Evolutionary conservation across 2,888 invertebrate genomes (phyloP).

Genomic region (Amiota minor): DNA sequence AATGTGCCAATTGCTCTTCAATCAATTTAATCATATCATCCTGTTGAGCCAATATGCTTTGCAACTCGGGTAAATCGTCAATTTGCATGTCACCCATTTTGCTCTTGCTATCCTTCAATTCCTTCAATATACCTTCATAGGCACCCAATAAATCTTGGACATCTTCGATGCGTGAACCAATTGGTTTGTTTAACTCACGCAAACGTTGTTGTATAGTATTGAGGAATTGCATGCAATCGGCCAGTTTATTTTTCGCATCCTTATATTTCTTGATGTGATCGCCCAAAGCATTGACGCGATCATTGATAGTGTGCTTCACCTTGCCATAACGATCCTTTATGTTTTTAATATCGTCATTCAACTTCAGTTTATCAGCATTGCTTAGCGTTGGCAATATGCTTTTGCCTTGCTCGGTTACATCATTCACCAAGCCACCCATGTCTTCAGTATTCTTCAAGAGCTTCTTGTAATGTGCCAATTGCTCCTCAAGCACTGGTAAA

Average conservation of each 20-base stretch:
- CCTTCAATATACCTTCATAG: conserved; percentile 85
- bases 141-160: conserved; percentile 86
- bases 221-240: conserved; percentile 86
- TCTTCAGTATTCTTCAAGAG: conserved; percentile 83
- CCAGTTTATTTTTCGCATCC: conserved; percentile 85
- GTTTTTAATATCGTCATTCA: conserved; percentile 86
- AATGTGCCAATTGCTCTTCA: conserved; percentile 87
- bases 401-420: conserved; percentile 86
- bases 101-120: conserved; percentile 84
- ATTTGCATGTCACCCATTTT: conserved; percentile 86
- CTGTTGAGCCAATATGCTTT: conserved; percentile 85
- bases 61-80: conserved; percentile 84
- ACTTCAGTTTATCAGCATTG: conserved; percentile 87
- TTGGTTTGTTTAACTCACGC: conserved; percentile 87
- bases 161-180: conserved; percentile 90
- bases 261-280: conserved; percentile 87
- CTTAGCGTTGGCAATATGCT: conserved; percentile 85
- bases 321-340: conserved; percentile 85
- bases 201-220: conserved; percentile 87
- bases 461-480: conserved; percentile 88
- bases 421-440: conserved; percentile 82
- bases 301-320: conserved; percentile 83
- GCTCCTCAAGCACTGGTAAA: conserved; percentile 88
- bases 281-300: conserved; percentile 82
- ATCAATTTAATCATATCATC: conserved; percentile 89